Evolutionary conservation across 2,797 vertebrate genomes (phyloP).

Genomic region (Hapalemur alaotrensis): DNA sequence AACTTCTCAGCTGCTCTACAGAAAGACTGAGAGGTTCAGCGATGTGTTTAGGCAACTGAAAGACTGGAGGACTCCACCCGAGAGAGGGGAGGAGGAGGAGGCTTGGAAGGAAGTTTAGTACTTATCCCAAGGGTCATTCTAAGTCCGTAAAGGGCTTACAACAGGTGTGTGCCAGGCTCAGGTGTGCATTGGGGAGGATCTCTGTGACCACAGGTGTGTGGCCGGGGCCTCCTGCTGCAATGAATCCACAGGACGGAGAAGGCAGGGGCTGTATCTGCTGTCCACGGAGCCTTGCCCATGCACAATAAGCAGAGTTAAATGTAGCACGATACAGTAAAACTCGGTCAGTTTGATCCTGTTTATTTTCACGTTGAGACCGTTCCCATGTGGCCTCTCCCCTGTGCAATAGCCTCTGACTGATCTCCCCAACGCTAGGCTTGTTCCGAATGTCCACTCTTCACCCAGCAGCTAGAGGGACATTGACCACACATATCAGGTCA

Average conservation of each 20-base stretch:
- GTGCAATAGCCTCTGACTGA: too few species aligned
- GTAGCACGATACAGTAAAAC: not conserved
- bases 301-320: not conserved
- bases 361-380: too few species aligned
- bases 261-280: not conserved
- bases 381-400: fast-evolving
- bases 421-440: fast-evolving
- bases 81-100: not conserved
- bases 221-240: fast-evolving
- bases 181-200: not conserved
- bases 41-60: too few species aligned
- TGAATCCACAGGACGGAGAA: fast-evolving
- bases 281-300: fast-evolving
- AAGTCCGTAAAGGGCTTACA: too few species aligned
- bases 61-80: not conserved
- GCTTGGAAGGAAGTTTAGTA: not conserved
- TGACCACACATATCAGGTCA: not conserved
- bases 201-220: not conserved
- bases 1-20: not conserved
- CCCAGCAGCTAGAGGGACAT: not conserved
- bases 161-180: fast-evolving
- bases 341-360: not conserved
- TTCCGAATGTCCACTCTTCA: fast-evolving
- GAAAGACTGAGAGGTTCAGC: not conserved
- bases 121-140: fast-evolving